Evolutionary conservation across 2,113 vertebrate species (phyloP).

Genomic region (Verasper variegatus): DNA sequence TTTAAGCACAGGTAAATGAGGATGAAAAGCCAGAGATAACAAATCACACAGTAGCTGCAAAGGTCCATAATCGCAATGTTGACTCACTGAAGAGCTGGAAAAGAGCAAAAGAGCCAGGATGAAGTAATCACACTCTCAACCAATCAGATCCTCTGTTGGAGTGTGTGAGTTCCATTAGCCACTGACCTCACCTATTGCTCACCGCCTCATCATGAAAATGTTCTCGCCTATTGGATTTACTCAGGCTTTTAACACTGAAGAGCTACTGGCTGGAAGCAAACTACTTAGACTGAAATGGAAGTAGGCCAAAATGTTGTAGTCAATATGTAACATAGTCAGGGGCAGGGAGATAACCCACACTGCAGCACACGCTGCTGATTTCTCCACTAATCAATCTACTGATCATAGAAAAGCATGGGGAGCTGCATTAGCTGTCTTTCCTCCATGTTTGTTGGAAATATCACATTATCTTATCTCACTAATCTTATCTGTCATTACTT

Average conservation of each 20-base stretch:
- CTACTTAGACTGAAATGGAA: constrained; percentile 65
- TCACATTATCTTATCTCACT: too few relatives aligned
- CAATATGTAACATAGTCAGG: constrained; percentile 53
- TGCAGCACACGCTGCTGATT: constrained; percentile 34
- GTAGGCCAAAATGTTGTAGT: constrained; percentile 65
- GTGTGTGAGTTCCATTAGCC: constrained; percentile 63
- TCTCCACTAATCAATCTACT: constrained; percentile 64
- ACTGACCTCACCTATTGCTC: constrained; percentile 70
- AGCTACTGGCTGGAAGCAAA: constrained; percentile 43
- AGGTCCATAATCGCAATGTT: constrained; percentile 16
- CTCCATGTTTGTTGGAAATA: neutral
- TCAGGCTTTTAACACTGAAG: constrained; percentile 68
- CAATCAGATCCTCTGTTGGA: constrained; percentile 50
- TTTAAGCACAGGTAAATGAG: constrained; percentile 32
- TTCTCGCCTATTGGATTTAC: constrained; percentile 60
- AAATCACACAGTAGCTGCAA: constrained; percentile 23
- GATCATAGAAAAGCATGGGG: constrained; percentile 42
- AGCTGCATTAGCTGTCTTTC: neutral
- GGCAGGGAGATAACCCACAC: constrained; percentile 55
- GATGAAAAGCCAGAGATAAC: constrained; percentile 30
- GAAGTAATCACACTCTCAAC: constrained; percentile 38
- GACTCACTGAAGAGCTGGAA: constrained; percentile 19
- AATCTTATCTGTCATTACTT: too few relatives aligned
- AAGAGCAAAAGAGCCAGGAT: constrained; percentile 11
- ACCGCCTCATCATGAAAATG: constrained; percentile 64